Evolutionary conservation across 2,888 invertebrate genomes (phyloP), one percentile per base, ranked within the genome.

Genomic region (Theodoxus fluviatilis): DNA sequence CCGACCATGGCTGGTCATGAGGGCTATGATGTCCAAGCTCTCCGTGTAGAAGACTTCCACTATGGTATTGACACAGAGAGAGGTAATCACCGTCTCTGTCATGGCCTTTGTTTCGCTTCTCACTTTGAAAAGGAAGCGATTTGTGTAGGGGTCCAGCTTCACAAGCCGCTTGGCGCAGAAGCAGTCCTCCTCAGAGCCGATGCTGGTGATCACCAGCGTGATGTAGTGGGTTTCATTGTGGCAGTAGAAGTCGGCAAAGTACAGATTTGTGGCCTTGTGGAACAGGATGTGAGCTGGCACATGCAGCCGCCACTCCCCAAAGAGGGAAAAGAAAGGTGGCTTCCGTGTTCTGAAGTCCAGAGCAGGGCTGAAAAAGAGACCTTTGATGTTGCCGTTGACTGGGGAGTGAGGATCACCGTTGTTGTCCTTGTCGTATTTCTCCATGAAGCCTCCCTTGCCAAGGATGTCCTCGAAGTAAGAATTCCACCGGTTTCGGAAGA

Each of bases 181-280:
- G 18, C 38, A 7, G 59, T 75, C 74, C n/a, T 49, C 33, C 0
- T 55, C 18, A 3, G 65, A 68, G 2, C 65, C 66, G 9, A 35
- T 43, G 12, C 43, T 37, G 9, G 74, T 71, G 2, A 84, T 68
- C 7, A 85, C 83, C 6, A 86, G 69, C 0, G 84, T 85, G 15
- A 84, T 79, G 69, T 85, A 84, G 75, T 86, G 86, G 7, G 75
- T 74, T 18, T 69, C 66, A 59, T 77, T 75, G 75, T 83, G 83
- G 75, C 86, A 86, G 76, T 86, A 86, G 76, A 85, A 86, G 71
- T 86, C 86, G n/a, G 82, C 78, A 70, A 86, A 86, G 70, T 86
- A 86, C 66, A 84, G 70, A 31, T 76, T 74, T 18, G 43, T 67
- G 28, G 40, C 33, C 6, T n/a, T 22, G 12, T 68, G 49, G 2